A percentile compares a stretch with the other conserved stretches of the same genome.
These are phyloP conservation scores for Sinosuthora webbiana DNA, from an alignment of 2,113 vertebrate genomes.

Conservation along the genomic window DNA sequence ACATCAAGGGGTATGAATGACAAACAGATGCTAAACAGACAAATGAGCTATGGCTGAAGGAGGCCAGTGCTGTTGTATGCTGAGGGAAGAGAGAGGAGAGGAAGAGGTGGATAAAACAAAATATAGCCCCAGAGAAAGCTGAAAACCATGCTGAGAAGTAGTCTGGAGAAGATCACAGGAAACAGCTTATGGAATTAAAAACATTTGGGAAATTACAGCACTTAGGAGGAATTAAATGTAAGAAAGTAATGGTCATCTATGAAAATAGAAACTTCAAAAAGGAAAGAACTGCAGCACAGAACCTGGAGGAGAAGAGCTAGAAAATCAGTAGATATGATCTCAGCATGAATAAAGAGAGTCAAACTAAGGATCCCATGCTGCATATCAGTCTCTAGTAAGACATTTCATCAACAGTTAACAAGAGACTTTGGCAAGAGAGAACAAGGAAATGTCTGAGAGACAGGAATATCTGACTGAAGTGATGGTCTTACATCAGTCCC, in stretches of 20 bases:
- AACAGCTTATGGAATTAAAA: conserved; percentile 61
- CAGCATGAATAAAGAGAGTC: background rate
- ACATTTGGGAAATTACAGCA: conserved; percentile 60
- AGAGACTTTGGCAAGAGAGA: conserved; percentile 15
- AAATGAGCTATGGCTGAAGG: conserved; percentile 68
- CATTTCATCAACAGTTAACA: conserved; percentile 35
- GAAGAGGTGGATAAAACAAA: conserved; percentile 65
- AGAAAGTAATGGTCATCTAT: conserved; percentile 52
- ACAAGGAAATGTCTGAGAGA: background rate
- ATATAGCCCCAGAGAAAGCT: conserved; percentile 54
- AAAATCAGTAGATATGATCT: conserved; percentile 32
- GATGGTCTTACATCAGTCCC: conserved; percentile 30
- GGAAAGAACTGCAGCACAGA: conserved; percentile 1
- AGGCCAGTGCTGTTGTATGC: conserved; percentile 44
- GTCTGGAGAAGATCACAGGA: conserved; percentile 63
- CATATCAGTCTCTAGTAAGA: background rate
- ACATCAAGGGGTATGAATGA: conserved; percentile 69
- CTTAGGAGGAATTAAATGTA: conserved; percentile 55
- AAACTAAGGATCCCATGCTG: background rate
- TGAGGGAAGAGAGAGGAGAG: conserved; percentile 49
- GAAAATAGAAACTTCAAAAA: conserved; percentile 51
- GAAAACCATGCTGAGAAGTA: conserved; percentile 51
- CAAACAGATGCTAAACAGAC: conserved; percentile 71
- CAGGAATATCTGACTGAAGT: conserved; percentile 3
- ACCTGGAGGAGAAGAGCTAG: conserved; percentile 41